Conservation (phyloP, 2,113 vertebrate genomes). For the Zosterops borbonicus region DNA sequence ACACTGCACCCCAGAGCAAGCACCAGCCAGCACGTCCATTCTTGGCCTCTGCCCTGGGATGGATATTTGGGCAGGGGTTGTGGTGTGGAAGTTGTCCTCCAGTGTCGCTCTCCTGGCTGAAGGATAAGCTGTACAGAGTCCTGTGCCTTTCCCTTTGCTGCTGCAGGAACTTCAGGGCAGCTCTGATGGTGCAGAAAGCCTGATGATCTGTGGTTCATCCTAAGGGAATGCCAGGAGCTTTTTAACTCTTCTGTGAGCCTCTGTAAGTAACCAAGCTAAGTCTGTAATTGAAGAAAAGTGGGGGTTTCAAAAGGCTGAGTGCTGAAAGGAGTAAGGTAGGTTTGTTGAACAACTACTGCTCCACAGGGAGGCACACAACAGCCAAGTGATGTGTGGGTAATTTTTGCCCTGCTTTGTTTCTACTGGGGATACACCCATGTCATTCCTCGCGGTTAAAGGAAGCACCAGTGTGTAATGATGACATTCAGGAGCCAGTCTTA, state of each 20-base stretch:
- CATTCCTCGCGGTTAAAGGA: neutral
- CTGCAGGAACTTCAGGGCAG: neutral
- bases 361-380: neutral
- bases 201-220: neutral
- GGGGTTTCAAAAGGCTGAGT: neutral
- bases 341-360: fast-evolving
- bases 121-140: neutral
- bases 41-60: neutral
- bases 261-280: neutral
- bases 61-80: neutral
- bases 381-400: fast-evolving
- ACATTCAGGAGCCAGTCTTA: neutral
- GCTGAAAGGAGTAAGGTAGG: neutral
- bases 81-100: neutral
- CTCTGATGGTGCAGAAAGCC: neutral
- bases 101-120: no score
- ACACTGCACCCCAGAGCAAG: neutral
- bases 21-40: neutral
- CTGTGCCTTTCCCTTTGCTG: neutral
- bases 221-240: neutral
- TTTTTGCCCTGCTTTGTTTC: fast-evolving
- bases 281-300: neutral
- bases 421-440: fast-evolving
- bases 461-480: fast-evolving
- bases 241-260: neutral